Base-by-base conservation (phyloP, 2,113 vertebrate genomes). In the Neopipo cinnamomea region DNA sequence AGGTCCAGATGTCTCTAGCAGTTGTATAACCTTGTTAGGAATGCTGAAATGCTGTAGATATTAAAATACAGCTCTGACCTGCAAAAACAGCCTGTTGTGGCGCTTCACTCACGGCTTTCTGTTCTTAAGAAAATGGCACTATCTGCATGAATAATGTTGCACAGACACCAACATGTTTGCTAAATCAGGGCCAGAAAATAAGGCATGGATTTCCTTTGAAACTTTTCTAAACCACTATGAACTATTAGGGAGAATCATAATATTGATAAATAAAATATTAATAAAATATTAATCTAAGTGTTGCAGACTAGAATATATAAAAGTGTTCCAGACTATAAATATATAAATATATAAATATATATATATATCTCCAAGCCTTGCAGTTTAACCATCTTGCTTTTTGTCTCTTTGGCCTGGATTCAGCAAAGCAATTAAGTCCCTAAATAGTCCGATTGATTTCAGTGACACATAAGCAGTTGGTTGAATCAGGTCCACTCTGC, bases 401-500 rank as follows among this genome's bases (percentile, higher is more conserved):
- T 61, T 77, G 56, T 62, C 41, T 82, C 74, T 66, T 91, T 96
- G 93, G 91, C 85, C 50, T 46, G 16, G 53, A 61, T 83, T 93
- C 95, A 96, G 58, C n/a, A 93, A 82, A 88, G 74, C 93, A 95
- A 91, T 92, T 89, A 91, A 91, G 35, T 41, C 37, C 56, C 70
- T 85, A 85, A 87, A 74, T 58, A 93, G 62, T 56, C 42, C 47
- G 23, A 49, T 41, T 89, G 89, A 85, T 95, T 92, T 84, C 84
- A 71, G 52, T 33, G 59, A 46, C 75, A 73, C 75, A 19, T 31
- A 47, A 73, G 67, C 59, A 71, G 68, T 74, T 77, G 35, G 74
- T 65, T 53, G 72, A 84, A 92, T 70, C 63, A 55, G 75, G 42
- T 9, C 55, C 5, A 3, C 28, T 31, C 59, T 58, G n/a, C 46